Base-by-base conservation (phyloP, 2,113 vertebrate species). In the Nyctereutes procyonoides region DNA sequence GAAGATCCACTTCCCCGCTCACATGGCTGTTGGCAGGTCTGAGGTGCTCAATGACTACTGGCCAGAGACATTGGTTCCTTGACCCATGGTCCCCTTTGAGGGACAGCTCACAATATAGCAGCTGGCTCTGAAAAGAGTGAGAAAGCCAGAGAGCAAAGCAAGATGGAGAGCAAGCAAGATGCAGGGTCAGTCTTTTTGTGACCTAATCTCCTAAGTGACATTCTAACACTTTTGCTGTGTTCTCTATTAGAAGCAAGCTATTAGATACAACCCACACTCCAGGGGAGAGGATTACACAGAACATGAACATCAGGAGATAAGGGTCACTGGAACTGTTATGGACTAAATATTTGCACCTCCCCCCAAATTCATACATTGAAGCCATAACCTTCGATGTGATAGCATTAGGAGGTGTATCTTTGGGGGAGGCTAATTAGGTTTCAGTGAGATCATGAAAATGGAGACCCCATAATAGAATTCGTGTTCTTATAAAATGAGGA, bases 111-210 rank as follows among this genome's bases (percentile, higher is more conserved):
- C 56, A 62, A 48, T 48, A 19, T 84, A 48, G 48, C 38, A 83
- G 24, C 35, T 62, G 48, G 35, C 76, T 96, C 83, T 56, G 30
- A 35, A 85, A 82, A 55, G 51, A 56, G 24, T 17, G 6, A 77
- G 55, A 73, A 85, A 90, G 32, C 71, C 63, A 93, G 53, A 93
- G n/a, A 90, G 43, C 35, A 94, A 84, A 90, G 43, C 35, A 94
- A 84, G 55, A 60, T 43, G 43, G 48, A 96, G 14, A 11, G 15
- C 5, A 94, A 74, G 43, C 62, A 51, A 93, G 51, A 86, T 8
- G 32, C 38, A 71, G 90, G 90, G 35, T 69, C 19, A n/a, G 19
- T 63, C 32, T 80, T 73, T 76, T 56, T 76, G 10, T 77, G 73
- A 60, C 13, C 15, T 85, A 51, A 56, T 77, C 60, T 91, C 86